Percentiles rank a stretch among this genome's conserved stretches.
Evolutionary conservation across 2,113 vertebrate species (phyloP).

Genomic region (Australoheros scitulus): DNA sequence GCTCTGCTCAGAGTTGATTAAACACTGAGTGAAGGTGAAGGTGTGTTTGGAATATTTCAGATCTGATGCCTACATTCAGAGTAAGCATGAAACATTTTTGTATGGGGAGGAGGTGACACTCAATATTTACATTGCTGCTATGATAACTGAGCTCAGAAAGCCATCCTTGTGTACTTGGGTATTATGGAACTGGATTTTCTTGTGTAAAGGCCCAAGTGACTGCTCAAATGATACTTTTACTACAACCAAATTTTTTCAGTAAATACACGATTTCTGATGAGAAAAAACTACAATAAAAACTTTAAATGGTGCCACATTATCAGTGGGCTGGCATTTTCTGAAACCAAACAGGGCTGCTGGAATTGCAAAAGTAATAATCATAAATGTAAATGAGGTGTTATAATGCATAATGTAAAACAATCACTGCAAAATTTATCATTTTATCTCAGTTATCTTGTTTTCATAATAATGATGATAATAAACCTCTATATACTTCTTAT

Average conservation of each 20-base stretch:
- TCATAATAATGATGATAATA: neutral
- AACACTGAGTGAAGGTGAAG: conserved; percentile 15
- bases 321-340: too few relatives aligned
- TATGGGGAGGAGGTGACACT: neutral
- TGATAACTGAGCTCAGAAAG: neutral
- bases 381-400: neutral
- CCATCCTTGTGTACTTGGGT: neutral
- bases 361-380: neutral
- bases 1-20: conserved; percentile 40
- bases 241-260: neutral
- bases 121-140: neutral
- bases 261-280: neutral
- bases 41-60: neutral
- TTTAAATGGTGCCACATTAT: neutral
- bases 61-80: neutral
- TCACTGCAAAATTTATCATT: neutral
- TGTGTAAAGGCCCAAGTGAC: neutral
- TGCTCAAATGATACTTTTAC: neutral
- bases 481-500: neutral
- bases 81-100: neutral
- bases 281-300: neutral
- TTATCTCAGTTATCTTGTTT: neutral
- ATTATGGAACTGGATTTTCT: neutral
- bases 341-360: neutral
- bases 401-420: neutral